Conservation (phyloP, 2,797 vertebrate genomes). For the Fratercula arctica region DNA sequence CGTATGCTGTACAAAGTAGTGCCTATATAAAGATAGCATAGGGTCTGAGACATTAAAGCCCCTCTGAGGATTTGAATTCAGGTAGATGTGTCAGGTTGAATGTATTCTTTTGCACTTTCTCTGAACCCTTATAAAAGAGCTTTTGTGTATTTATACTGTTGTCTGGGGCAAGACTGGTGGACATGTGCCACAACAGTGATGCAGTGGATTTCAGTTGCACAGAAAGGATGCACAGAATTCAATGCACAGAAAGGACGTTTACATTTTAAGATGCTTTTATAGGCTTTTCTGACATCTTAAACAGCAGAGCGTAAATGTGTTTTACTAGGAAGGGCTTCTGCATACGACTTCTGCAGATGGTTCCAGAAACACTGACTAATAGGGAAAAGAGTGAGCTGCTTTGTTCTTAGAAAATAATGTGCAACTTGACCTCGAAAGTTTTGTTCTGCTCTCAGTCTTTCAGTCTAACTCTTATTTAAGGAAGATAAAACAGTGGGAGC, state of each 20-base stretch:
- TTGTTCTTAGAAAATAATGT: constrained; percentile 5
- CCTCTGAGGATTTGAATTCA: not conserved
- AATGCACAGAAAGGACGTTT: not conserved
- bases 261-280: not conserved
- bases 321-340: not conserved
- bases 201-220: not conserved
- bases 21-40: constrained; percentile 24
- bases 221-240: not conserved
- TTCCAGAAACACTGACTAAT: not conserved
- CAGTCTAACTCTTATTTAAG: not conserved
- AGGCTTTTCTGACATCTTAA: constrained; percentile 7
- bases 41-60: not conserved
- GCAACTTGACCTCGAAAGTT: not conserved
- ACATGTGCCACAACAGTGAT: constrained; percentile 31
- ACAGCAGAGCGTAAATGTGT: not conserved
- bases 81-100: not conserved
- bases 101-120: constrained; percentile 40
- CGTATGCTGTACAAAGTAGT: constrained; percentile 15
- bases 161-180: constrained; percentile 55
- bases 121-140: constrained; percentile 49
- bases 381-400: not conserved
- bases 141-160: constrained; percentile 55
- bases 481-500: not conserved
- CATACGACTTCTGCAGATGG: not conserved
- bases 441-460: not conserved